phyloP scores from a whole-genome alignment of 2,888 invertebrate species.

The Microctonus hyperodae region DNA sequence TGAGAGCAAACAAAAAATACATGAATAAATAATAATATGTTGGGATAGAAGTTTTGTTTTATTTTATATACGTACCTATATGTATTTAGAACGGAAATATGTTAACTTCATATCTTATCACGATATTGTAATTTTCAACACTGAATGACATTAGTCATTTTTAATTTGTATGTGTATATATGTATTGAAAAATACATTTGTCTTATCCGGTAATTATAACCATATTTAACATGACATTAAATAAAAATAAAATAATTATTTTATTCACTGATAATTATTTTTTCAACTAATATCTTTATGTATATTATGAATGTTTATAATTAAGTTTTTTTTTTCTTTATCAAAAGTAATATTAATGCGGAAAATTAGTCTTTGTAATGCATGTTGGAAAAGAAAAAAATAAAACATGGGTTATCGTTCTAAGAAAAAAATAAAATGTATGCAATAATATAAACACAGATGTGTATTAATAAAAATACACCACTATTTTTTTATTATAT shows the following conservation, averaged over 20 bases:
- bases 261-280: neutral
- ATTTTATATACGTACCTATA: neutral
- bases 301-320: too few relatives aligned
- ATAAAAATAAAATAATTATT: neutral
- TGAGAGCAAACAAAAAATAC: neutral
- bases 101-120: too few relatives aligned
- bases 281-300: neutral
- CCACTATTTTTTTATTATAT: too few relatives aligned
- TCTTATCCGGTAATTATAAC: neutral
- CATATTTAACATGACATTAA: neutral
- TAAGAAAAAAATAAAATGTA: too few relatives aligned
- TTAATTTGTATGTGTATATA: neutral
- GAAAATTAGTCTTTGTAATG: too few relatives aligned
- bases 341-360: too few relatives aligned
- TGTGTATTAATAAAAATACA: too few relatives aligned
- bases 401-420: too few relatives aligned
- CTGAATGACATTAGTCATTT: neutral
- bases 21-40: neutral
- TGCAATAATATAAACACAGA: too few relatives aligned
- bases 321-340: too few relatives aligned
- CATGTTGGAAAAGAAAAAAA: too few relatives aligned
- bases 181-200: neutral
- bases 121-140: too few relatives aligned
- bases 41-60: neutral
- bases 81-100: neutral